Conservation (phyloP, 53 echinoderm and acorn worm species). For the Zoroaster sp. region DNA sequence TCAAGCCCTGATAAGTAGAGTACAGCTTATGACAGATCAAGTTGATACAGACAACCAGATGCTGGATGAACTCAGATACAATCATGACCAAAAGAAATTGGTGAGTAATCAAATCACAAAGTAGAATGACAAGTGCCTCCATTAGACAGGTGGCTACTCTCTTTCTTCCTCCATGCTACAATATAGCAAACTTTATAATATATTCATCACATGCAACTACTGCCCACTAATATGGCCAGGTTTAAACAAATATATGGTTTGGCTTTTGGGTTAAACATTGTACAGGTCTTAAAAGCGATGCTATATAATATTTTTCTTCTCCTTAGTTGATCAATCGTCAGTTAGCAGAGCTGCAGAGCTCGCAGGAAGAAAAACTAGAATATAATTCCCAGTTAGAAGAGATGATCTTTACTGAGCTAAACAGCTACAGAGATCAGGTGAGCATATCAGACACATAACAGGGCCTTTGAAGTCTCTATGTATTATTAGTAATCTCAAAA, state of each 20-base stretch:
- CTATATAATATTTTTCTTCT: background rate
- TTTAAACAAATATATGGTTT: too few species aligned
- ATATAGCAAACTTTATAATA: too few species aligned
- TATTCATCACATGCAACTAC: too few species aligned
- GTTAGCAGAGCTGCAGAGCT: conserved; percentile 84
- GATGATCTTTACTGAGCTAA: conserved; percentile 70
- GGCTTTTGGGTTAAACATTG: too few species aligned
- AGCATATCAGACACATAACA: too few species aligned
- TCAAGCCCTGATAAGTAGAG: conserved; percentile 64
- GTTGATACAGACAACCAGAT: conserved; percentile 77
- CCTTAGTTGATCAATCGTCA: conserved; percentile 82
- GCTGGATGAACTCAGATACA: conserved; percentile 83
- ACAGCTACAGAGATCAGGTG: conserved; percentile 87
- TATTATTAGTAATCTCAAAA: too few species aligned
- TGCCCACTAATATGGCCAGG: too few species aligned
- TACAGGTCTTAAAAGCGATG: too few species aligned
- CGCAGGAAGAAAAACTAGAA: conserved; percentile 75
- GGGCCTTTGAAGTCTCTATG: too few species aligned
- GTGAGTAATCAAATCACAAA: conserved; percentile 48
- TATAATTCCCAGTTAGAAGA: conserved; percentile 85
- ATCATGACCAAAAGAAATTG: conserved; percentile 87
- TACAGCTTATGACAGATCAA: conserved; percentile 81
- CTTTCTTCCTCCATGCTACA: too few species aligned
- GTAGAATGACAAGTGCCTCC: background rate
- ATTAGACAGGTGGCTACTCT: too few species aligned